Percentiles rank a stretch among this genome's conserved stretches.
Conservation (phyloP, 2,888 invertebrate species). For the Hirtodrosophila alboralis region DNA sequence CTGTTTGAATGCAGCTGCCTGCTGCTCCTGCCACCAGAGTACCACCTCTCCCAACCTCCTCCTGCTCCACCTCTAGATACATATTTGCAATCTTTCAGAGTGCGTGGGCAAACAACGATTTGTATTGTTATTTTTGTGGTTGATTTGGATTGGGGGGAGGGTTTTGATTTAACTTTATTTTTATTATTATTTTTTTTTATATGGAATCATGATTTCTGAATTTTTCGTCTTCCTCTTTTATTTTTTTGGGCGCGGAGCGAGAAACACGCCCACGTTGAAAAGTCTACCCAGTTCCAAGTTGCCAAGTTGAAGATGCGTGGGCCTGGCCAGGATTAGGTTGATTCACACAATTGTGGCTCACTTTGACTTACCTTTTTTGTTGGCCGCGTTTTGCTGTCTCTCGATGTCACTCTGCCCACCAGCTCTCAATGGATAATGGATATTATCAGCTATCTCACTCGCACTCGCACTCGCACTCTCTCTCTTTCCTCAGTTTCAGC, state of each 20-base stretch:
- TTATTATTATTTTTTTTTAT: no score
- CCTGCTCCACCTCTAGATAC: neutral
- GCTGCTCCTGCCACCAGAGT: neutral
- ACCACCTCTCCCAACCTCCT: neutral
- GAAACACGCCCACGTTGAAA: slow-evolving; percentile 17
- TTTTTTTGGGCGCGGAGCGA: slow-evolving; percentile 31
- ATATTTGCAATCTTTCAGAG: no score
- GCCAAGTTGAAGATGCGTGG: slow-evolving; percentile 46
- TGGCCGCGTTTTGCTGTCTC: slow-evolving; percentile 9
- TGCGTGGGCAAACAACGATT: slow-evolving; percentile 42
- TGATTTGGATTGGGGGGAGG: no score
- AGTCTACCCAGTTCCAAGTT: no score
- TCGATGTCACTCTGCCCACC: slow-evolving; percentile 1
- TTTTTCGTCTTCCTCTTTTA: no score
- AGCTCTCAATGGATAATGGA: slow-evolving; percentile 4
- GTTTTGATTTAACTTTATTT: neutral
- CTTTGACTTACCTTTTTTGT: slow-evolving; percentile 56
- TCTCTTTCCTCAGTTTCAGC: neutral
- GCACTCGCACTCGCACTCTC: no score
- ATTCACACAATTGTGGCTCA: slow-evolving; percentile 55
- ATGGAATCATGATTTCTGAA: no score
- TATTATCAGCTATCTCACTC: neutral
- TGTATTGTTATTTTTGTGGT: slow-evolving; percentile 13
- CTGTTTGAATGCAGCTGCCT: slow-evolving; percentile 47
- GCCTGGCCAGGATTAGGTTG: slow-evolving; percentile 58